Percentiles rank a stretch among this genome's conserved stretches.
phyloP scores from a whole-genome alignment of 2,888 invertebrate species.

The Eustalomyia histrio region DNA sequence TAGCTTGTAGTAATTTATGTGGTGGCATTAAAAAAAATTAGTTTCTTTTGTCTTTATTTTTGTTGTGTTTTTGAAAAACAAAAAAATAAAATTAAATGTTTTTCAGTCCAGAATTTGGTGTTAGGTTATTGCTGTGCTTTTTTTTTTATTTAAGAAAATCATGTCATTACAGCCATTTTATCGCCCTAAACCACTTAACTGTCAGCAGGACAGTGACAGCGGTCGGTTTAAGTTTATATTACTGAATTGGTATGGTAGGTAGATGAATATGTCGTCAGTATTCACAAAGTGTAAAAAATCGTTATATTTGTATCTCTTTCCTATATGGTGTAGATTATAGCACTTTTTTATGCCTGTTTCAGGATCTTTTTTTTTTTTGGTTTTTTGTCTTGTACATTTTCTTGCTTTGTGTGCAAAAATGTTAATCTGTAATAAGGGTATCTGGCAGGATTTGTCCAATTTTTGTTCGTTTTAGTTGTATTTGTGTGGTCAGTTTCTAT shows the following conservation, averaged over 20 bases:
- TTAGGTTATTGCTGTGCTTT: conserved; percentile 28
- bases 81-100: neutral
- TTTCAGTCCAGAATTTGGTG: conserved; percentile 16
- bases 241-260: conserved; percentile 35
- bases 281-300: conserved; percentile 43
- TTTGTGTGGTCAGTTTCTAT: conserved; percentile 59
- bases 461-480: conserved; percentile 69
- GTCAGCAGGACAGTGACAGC: conserved; percentile 77
- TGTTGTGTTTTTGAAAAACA: conserved; percentile 33
- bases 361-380: conserved; percentile 10
- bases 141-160: conserved; percentile 43
- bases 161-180: conserved; percentile 70
- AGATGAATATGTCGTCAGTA: conserved; percentile 55
- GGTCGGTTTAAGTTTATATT: conserved; percentile 68
- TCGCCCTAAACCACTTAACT: conserved; percentile 78
- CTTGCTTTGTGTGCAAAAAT: conserved; percentile 65
- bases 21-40: conserved; percentile 50
- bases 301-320: conserved; percentile 55
- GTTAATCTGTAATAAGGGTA: conserved; percentile 77
- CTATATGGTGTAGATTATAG: conserved; percentile 51
- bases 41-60: conserved; percentile 54
- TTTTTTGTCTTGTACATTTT: conserved; percentile 33
- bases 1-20: conserved; percentile 63
- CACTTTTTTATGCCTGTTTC: conserved; percentile 60
- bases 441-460: conserved; percentile 75